Evolutionary conservation across 2,113 vertebrate species (phyloP), one percentile per base, ranked within the genome.

Genomic region (Chloroceryle aenea): DNA sequence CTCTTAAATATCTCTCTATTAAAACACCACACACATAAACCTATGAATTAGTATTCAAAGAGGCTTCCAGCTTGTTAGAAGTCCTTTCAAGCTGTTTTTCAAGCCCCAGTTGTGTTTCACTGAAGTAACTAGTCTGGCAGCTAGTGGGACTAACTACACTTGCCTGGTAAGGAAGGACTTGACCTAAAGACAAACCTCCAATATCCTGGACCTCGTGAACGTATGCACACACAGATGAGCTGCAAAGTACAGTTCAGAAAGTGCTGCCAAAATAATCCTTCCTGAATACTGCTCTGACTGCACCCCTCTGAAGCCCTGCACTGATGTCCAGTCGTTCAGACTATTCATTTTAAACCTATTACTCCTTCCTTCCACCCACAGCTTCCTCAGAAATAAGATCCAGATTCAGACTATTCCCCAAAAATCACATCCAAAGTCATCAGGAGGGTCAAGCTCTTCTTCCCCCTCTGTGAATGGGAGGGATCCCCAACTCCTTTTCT

Each of bases 381-480:
- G 14, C 16, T 77, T 16, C 26, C 45, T 76, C 23, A 73, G 29
- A 77, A 73, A 38, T 16, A n/a, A 34, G 56, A 67, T 48, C 9
- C 43, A 21, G 30, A 16, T 43, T 63, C 17, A 62, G 75, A 80
- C 62, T 43, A 80, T 3, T 71, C 18, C 15, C 13, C 12, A 19
- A 29, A 3, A 68, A 52, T 47, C 59, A n/a, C 6, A 9, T 5
- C 45, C 40, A 23, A 20, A 9, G 26, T 16, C 22, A 56, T 23
- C 34, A 77, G 0, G 1, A 48, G 38, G 16, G 6, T 53, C 47
- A 45, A 69, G 62, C 27, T 64, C 55, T 79, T 69, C 48, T 53
- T 14, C 52, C 1, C 0, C 8, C 7, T 38, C 34, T 27, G 7
- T 10, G 16, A 34, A 26, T 2, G 30, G 10, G 23, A 86, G 4